Evolutionary conservation across 2,797 vertebrate species (phyloP).

Genomic region (Threskiornis aethiopicus): DNA sequence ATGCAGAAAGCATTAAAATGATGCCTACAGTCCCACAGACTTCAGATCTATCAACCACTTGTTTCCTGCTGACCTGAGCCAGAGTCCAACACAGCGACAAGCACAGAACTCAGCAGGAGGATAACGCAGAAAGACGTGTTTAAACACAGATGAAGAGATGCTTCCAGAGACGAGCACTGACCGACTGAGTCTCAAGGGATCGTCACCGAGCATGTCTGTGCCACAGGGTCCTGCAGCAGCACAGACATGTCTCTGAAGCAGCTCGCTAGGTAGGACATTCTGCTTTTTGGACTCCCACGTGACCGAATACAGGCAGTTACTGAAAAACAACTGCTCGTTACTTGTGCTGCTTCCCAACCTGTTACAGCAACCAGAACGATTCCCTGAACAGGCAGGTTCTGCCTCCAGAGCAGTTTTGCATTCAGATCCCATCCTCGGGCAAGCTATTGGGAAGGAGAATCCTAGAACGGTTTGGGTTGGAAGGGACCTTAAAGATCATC

Average conservation of each 20-base stretch:
- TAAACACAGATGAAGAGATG: not conserved
- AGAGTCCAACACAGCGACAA: not conserved
- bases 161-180: rapidly evolving
- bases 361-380: not conserved
- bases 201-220: rapidly evolving
- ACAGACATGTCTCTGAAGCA: rapidly evolving
- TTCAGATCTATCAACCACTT: not conserved
- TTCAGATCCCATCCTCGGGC: not conserved
- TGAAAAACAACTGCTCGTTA: not conserved
- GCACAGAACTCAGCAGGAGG: not conserved
- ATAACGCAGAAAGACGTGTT: not conserved
- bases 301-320: not conserved
- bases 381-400: not conserved
- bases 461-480: not conserved
- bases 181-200: too few relatives aligned
- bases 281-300: not conserved
- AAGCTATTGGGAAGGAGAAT: not conserved
- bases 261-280: rapidly evolving
- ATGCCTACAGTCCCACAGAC: not conserved
- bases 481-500: not conserved
- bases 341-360: not conserved
- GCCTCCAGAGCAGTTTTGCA: not conserved
- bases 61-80: not conserved
- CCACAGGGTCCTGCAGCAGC: not conserved
- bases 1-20: rapidly evolving